Evolutionary conservation across 2,113 vertebrate species (phyloP).

Genomic region (Heloderma charlesbogerti): DNA sequence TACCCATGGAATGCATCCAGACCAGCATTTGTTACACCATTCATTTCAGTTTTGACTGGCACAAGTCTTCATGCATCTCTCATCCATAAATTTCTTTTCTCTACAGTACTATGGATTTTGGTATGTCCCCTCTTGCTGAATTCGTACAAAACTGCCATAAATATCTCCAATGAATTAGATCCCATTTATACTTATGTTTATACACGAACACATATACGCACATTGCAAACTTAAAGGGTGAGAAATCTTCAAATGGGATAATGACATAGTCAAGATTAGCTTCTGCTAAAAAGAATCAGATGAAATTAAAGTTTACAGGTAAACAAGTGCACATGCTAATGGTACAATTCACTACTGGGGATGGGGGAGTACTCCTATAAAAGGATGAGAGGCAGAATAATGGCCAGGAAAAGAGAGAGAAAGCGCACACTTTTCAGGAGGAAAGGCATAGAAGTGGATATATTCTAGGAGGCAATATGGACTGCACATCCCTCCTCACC

Average conservation of each 20-base stretch:
- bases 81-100: not conserved
- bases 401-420: no score
- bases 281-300: not conserved
- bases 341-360: not conserved
- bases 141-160: not conserved
- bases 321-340: not conserved
- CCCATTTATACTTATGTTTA: not conserved
- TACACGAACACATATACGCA: no score
- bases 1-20: not conserved
- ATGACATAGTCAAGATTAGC: not conserved
- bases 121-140: not conserved
- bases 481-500: not conserved
- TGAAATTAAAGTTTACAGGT: not conserved
- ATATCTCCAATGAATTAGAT: not conserved
- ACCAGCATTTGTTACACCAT: not conserved
- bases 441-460: no score
- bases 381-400: no score
- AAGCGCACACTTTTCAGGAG: no score
- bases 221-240: not conserved
- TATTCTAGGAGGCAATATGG: not conserved
- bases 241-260: not conserved
- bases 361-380: no score
- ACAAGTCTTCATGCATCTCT: not conserved
- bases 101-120: not conserved
- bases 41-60: not conserved